These are phyloP conservation scores for Notospermus geniculatus DNA, from an alignment of 1,140 invertebrate species.

Conservation along the genomic window DNA sequence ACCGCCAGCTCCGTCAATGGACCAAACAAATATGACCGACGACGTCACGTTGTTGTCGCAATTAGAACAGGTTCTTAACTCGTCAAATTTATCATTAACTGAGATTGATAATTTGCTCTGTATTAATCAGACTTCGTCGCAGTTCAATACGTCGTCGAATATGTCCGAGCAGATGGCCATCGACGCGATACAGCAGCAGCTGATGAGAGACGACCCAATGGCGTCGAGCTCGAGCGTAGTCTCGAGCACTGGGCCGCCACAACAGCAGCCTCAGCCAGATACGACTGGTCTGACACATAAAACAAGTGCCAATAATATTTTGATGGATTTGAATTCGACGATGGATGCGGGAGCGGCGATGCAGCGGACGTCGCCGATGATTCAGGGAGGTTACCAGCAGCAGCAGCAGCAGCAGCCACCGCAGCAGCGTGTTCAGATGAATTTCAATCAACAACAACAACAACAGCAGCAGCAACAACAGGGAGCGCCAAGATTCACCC, in stretches of 20 bases:
- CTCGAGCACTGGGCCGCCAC: background rate
- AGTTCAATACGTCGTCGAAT: constrained; percentile 28
- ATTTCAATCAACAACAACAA: constrained; percentile 18
- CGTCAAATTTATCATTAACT: constrained; percentile 24
- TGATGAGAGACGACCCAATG: constrained; percentile 71
- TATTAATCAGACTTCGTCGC: background rate
- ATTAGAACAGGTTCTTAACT: constrained; percentile 33
- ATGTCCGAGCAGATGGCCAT: constrained; percentile 80
- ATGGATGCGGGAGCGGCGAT: background rate
- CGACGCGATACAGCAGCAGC: constrained; percentile 81
- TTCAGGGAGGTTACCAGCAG: constrained; percentile 27
- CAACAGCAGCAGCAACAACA: constrained; percentile 29
- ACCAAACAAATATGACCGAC: constrained; percentile 16
- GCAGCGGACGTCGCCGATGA: constrained; percentile 10
- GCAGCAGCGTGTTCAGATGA: constrained; percentile 14
- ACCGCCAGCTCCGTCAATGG: background rate
- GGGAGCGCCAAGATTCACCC: constrained; percentile 19
- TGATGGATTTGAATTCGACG: background rate
- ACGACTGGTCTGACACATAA: background rate
- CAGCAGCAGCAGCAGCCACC: constrained; percentile 67
- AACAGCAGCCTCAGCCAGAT: background rate
- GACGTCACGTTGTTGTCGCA: constrained; percentile 24
- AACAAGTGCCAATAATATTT: background rate
- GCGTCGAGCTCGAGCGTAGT: background rate
- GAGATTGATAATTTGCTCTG: constrained; percentile 40